Evolutionary conservation across 2,888 invertebrate species (phyloP), one percentile per base, ranked within the genome.

Genomic region (Iselma pallidipennis): DNA sequence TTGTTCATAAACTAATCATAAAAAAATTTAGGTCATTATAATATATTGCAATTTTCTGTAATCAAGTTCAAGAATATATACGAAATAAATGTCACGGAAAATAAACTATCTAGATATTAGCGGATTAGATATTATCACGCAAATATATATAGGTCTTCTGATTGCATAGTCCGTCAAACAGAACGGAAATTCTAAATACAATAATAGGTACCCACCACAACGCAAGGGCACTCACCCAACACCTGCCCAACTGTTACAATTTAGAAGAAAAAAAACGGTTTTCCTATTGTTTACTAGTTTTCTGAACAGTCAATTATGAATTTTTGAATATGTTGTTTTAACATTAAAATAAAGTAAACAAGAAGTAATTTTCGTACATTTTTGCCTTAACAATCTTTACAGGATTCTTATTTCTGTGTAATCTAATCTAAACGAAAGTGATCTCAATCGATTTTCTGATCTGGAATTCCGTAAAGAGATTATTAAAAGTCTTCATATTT

Each of bases 141-240:
- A 25, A 45, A 21, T 45, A 45, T 21, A 21, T 45, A 45, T 45
- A 4, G 21, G 16, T 45, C 21, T 45, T 21, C 45, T 45, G 45
- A 45, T 45, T 45, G 21, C 12, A 45, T 12, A 19, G 4, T 45
- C 21, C 21, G 45, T 45, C 21, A 45, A 45, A 45, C 45, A 45
- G 21, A 45, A 45, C 45, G 45, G 45, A 45, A 45, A 45, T 19
- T 21, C 45, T 45, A 45, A n/a, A n/a, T n/a, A 45, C 45, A 45
- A 45, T 45, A 12, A 45, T 45, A 21, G 16, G n/a, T 21, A 10
- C 21, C 45, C 21, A 45, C 45, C 45, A 45, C 10, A 21, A 45
- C 16, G 21, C 2, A 45, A 45, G 45, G 45, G 45, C 45, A 45
- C 45, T 45, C 19, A 45, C 45, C 21, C 33, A 33, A 19, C 45